These are phyloP conservation scores for Anoncus sp. DNA, from an alignment of 2,888 invertebrate genomes.

Conservation along the genomic window DNA sequence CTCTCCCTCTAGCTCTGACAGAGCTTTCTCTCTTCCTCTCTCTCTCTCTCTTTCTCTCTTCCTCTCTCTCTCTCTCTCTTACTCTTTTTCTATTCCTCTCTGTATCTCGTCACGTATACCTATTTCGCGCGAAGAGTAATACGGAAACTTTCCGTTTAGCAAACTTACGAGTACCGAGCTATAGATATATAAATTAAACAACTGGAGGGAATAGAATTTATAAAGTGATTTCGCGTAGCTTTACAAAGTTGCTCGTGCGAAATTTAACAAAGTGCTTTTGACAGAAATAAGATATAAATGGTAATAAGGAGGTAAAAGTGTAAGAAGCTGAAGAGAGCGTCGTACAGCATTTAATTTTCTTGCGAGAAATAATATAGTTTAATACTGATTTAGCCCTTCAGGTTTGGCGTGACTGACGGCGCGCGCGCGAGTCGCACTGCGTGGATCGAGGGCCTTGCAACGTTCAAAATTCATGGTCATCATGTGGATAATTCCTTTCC, in stretches of 20 bases:
- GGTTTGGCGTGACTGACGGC: too few species aligned
- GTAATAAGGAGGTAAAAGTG: slow-evolving; percentile 17
- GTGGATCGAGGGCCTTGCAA: too few species aligned
- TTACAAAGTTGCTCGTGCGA: slow-evolving; percentile 33
- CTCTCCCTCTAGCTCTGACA: slow-evolving; percentile 1
- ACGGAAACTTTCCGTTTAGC: slow-evolving; percentile 52
- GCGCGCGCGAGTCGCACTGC: too few species aligned
- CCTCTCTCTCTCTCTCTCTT: slow-evolving; percentile 8
- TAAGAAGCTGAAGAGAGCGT: slow-evolving; percentile 10
- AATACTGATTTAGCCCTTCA: slow-evolving; percentile 10
- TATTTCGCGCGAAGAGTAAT: slow-evolving; percentile 32
- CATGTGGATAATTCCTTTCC: too few species aligned
- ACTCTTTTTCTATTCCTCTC: background rate
- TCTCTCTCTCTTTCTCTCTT: slow-evolving; percentile 5
- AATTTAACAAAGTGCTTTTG: slow-evolving; percentile 48
- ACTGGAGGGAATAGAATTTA: slow-evolving; percentile 43
- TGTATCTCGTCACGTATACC: slow-evolving; percentile 36
- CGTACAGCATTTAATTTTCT: slow-evolving; percentile 22
- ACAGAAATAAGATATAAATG: slow-evolving; percentile 39
- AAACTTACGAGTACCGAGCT: slow-evolving; percentile 49
- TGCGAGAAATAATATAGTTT: slow-evolving; percentile 25
- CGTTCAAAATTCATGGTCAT: too few species aligned
- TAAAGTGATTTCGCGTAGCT: slow-evolving; percentile 36
- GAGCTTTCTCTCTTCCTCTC: too few species aligned
- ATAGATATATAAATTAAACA: slow-evolving; percentile 10